A percentile compares a stretch with the other conserved stretches of the same genome.
These are phyloP conservation scores for Leguminivora glycinivorella DNA, from an alignment of 1,140 invertebrate species.

Conservation along the genomic window DNA sequence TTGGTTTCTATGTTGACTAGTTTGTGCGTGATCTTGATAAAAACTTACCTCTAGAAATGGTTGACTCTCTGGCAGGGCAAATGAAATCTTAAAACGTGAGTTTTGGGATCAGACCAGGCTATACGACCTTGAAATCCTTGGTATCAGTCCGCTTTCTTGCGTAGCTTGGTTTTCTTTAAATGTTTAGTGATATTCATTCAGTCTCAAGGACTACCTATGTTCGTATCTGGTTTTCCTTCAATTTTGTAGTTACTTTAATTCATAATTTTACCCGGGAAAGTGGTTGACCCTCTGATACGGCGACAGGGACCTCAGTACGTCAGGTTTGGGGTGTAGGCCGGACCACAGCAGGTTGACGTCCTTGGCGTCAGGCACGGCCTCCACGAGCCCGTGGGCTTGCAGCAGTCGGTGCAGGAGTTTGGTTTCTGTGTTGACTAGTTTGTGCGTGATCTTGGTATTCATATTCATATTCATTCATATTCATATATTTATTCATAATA, in stretches of 20 bases:
- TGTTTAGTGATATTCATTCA: no score
- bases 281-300: slow-evolving; percentile 96
- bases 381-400: slow-evolving; percentile 86
- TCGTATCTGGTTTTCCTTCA: no score
- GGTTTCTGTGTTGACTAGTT: slow-evolving; percentile 88
- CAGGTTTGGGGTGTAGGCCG: slow-evolving; percentile 93
- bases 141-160: neutral
- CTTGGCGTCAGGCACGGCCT: slow-evolving; percentile 81
- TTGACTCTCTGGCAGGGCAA: slow-evolving; percentile 91
- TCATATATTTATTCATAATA: no score
- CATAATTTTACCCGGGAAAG: slow-evolving; percentile 88
- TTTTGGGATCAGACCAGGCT: neutral
- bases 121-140: neutral
- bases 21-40: neutral
- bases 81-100: slow-evolving; percentile 50
- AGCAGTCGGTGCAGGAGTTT: slow-evolving; percentile 87
- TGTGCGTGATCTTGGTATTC: no score
- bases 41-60: slow-evolving; percentile 89
- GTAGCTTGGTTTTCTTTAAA: neutral
- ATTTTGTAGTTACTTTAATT: neutral
- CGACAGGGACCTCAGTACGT: slow-evolving; percentile 87
- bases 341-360: slow-evolving; percentile 96
- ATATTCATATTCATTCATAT: no score
- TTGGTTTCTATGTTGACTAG: slow-evolving; percentile 88
- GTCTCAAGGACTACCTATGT: no score